phyloP scores from a whole-genome alignment of 1,140 invertebrate species.

The Schmidtea mediterranea region DNA sequence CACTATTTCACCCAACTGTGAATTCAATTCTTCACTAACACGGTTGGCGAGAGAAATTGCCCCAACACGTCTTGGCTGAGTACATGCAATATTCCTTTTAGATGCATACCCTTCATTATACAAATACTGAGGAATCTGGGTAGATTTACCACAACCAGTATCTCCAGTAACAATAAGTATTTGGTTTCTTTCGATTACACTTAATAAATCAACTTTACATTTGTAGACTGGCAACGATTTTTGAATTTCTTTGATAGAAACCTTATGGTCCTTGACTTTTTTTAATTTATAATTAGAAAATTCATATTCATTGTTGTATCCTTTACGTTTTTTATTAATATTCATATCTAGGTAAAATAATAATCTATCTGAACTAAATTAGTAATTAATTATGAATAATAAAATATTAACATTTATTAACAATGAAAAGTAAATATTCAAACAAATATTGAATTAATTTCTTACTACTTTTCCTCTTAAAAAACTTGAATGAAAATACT shows the following conservation, averaged over 20 bases:
- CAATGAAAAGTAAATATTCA: no score
- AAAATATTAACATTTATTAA: no score
- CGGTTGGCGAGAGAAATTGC: constrained; percentile 47
- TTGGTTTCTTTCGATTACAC: constrained; percentile 46
- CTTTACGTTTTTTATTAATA: no score
- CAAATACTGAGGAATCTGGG: constrained; percentile 89
- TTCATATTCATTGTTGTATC: no score
- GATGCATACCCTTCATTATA: constrained; percentile 49
- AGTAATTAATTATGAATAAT: no score
- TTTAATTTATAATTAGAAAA: no score
- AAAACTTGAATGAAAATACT: no score
- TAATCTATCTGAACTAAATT: no score
- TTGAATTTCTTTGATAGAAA: constrained; percentile 64
- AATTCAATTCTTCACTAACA: constrained; percentile 42
- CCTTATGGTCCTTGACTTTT: constrained; percentile 57
- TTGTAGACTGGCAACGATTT: constrained; percentile 72
- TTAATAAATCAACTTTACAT: constrained; percentile 59
- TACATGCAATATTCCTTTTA: constrained; percentile 49
- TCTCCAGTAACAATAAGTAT: constrained; percentile 77
- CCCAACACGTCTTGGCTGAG: constrained; percentile 47
- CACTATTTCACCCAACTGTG: constrained; percentile 42
- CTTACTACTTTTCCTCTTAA: no score
- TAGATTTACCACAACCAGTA: constrained; percentile 88
- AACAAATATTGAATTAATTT: no score
- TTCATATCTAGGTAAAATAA: no score